These are phyloP conservation scores for Apodemus speciosus DNA, from an alignment of 2,113 vertebrate species.

Conservation along the genomic window DNA sequence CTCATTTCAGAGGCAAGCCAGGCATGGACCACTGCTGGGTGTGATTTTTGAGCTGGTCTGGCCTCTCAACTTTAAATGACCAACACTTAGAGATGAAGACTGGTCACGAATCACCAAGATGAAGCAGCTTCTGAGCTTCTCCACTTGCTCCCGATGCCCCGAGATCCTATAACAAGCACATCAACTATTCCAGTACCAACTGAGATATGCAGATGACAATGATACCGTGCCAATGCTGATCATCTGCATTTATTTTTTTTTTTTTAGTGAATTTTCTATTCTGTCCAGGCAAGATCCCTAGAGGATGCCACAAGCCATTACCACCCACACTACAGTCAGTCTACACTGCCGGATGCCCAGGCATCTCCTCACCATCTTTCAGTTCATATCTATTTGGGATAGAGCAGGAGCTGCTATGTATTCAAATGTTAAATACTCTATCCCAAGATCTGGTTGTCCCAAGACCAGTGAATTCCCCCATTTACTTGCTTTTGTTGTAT, in stretches of 20 bases:
- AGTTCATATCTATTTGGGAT: not conserved
- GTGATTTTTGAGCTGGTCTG: not conserved
- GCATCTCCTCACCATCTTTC: not conserved
- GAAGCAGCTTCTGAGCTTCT: not conserved
- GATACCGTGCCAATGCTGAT: too few species aligned
- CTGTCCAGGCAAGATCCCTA: not conserved
- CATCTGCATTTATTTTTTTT: not conserved
- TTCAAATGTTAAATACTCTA: too few species aligned
- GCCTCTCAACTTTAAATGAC: not conserved
- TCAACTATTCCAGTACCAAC: not conserved
- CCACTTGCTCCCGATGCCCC: not conserved
- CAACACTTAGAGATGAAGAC: not conserved
- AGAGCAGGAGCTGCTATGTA: too few species aligned
- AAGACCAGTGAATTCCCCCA: too few species aligned
- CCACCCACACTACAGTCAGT: accelerated
- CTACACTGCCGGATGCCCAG: not conserved
- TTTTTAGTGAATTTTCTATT: not conserved
- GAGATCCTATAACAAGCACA: not conserved
- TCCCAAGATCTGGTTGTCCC: too few species aligned
- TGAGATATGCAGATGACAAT: not conserved
- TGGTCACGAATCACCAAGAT: not conserved
- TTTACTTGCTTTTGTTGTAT: too few species aligned
- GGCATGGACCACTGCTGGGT: not conserved
- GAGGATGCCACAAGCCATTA: not conserved
- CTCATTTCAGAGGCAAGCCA: not conserved